Base-by-base conservation (phyloP, 2,797 vertebrate species). In the Enteromius anoplus region DNA sequence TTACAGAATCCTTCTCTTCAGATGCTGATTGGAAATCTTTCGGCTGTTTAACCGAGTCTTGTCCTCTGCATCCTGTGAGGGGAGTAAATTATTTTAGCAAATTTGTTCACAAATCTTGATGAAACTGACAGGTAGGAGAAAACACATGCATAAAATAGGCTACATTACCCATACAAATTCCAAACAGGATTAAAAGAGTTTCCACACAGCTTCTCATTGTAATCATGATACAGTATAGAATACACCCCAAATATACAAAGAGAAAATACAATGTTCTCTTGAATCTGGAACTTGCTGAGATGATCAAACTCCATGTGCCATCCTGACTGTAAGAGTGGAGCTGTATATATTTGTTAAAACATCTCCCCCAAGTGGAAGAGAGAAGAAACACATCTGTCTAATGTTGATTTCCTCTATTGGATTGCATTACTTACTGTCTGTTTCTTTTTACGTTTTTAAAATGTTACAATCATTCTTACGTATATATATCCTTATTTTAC, bases 1-100 rank as follows among this genome's bases (percentile, higher is more conserved):
- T 88, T 32, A 83, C 84, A 19, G 17, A 0, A 15, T 84, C 14
- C 29, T 75, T 80, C 40, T 78, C 82, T 69, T 90, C 85, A 71
- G 60, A 73, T 5, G 14, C 42, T 32, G 62, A 80, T 83, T 62
- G 85, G 11, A 62, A 37, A 29, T 29, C 21, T 60, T 47, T 3
- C 5, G 15, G 23, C 73, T 89, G 85, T 49, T 45, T 76, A 42
- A 89, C 86, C 6, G 37, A 82, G 82, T 89, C 77, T 7, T 86
- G 34, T 47, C 37, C 55, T 60, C 75, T 58, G 32, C 29, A 58
- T 82, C 78, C 88, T 89, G 29, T 0, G 34, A 65, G 1, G 0
- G 85, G 84, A 75, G 65, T 17, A 34, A 76, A 77, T 34, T 26
- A 6, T 42, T 11, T 21, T 0, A 26, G 14, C 47, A 26, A 2